Percentiles rank a stretch among this genome's conserved stretches.
Evolutionary conservation across 2,888 invertebrate genomes (phyloP).

Genomic region (Drosophila paucipuncta): DNA sequence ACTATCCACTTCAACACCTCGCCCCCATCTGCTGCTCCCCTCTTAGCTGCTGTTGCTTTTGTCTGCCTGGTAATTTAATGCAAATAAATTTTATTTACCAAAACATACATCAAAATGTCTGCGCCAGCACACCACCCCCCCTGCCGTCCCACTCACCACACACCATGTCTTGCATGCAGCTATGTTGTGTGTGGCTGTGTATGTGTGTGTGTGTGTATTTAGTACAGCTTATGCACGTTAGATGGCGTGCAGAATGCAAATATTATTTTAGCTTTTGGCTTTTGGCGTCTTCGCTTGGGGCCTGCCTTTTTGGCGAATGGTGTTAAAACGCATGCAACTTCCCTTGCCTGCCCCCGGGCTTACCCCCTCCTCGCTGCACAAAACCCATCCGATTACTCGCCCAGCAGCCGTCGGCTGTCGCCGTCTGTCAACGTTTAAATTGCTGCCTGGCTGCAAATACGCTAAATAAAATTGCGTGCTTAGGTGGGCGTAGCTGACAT

Average conservation of each 20-base stretch:
- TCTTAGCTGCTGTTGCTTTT: slow-evolving; percentile 36
- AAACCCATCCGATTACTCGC: slow-evolving; percentile 11
- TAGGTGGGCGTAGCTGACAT: slow-evolving; percentile 80
- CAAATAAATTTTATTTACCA: slow-evolving; percentile 83
- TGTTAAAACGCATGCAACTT: slow-evolving; percentile 80
- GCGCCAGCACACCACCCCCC: slow-evolving; percentile 65
- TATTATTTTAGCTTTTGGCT: slow-evolving; percentile 78
- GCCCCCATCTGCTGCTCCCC: slow-evolving; percentile 2
- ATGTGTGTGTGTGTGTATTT: slow-evolving; percentile 48
- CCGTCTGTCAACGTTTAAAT: slow-evolving; percentile 79
- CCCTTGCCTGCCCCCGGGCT: not conserved
- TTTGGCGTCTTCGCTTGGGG: slow-evolving; percentile 60
- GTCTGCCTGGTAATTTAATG: slow-evolving; percentile 80
- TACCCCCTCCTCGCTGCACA: not conserved
- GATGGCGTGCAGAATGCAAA: slow-evolving; percentile 81
- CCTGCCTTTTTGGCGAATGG: slow-evolving; percentile 65
- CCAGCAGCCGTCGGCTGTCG: slow-evolving; percentile 67
- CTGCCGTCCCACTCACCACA: not conserved
- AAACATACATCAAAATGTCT: slow-evolving; percentile 81
- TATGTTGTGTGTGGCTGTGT: slow-evolving; percentile 11
- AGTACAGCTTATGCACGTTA: slow-evolving; percentile 70
- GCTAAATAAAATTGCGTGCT: slow-evolving; percentile 69
- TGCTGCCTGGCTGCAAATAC: slow-evolving; percentile 68
- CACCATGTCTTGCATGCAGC: slow-evolving; percentile 30
- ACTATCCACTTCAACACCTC: not conserved